Base-by-base conservation (phyloP, 2,888 invertebrate genomes). In the Netelia fuscicornis region DNA sequence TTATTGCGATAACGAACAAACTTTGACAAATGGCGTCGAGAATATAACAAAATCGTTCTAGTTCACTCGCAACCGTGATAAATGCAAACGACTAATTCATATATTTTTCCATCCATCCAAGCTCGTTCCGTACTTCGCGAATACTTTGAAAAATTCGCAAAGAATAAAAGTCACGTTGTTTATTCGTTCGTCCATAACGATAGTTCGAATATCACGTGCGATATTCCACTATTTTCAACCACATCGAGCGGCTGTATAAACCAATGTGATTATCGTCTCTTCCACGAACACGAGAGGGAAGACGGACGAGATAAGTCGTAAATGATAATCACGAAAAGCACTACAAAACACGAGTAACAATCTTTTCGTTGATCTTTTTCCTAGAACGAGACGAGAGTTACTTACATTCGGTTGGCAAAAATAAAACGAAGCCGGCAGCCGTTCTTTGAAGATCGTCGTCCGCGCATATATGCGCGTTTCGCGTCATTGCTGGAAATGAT, bases 401-500 rank as follows among this genome's bases (percentile, higher is more conserved):
- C 48, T 48, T 13, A 48, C 13, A 13, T 48, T 13, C 13, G 2
- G 48, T 48, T 48, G 48, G 48, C 11, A 48, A 48, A 48, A 48
- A 48, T 8, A 37, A 37, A 37, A 37, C 37, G 3, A 20, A 48
- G 65, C 44, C 65, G 62, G 72, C 64, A 65, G 10, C 8, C 20
- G 42, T 58, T 76, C 71, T 60, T 75, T 78, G 65, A 52, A 72
- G 56, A 70, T 30, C 70, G 78, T 56, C 68, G 52, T 78, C 48
- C 71, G 68, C 48, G 52, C 78, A 75, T 81, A 52, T 75, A 23
- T 65, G 42, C n/a, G n/a, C 6, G 56, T 78, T 76, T 71, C 77
- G 48, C 80, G 76, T 79, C 52, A 80, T 82, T 81, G 56, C 85
- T 86, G 79, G 70, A 68, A 81, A 84, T 83, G 86, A 88, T 84